These are phyloP conservation scores for Drosophila buzzatii DNA, from an alignment of 2,888 invertebrate genomes.

Conservation along the genomic window DNA sequence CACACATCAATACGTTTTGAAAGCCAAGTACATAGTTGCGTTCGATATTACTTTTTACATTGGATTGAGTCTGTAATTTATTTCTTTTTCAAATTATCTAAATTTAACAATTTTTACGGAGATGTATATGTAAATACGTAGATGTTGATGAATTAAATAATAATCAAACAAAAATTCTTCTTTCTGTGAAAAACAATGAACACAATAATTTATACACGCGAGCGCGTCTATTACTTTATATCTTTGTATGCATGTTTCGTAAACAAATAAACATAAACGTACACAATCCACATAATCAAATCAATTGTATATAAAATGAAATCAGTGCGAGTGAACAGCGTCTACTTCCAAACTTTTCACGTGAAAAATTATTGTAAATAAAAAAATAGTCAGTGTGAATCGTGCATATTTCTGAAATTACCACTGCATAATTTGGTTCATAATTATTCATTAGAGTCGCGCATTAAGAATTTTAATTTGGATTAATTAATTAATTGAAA, in stretches of 20 bases:
- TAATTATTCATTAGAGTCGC: background rate
- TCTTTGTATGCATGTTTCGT: background rate
- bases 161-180: background rate
- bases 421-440: background rate
- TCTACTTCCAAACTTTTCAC: background rate
- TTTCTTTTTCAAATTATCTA: background rate
- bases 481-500: background rate
- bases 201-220: conserved; percentile 11
- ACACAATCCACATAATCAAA: conserved; percentile 9
- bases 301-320: background rate
- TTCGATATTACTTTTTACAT: background rate
- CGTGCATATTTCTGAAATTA: background rate
- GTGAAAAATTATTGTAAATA: background rate
- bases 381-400: background rate
- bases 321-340: background rate
- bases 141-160: background rate
- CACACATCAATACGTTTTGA: background rate
- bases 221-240: conserved; percentile 15
- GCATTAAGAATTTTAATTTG: background rate
- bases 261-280: conserved; percentile 6
- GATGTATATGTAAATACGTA: background rate
- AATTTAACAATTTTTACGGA: background rate
- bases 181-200: background rate
- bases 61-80: background rate
- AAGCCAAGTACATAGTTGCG: background rate